A percentile compares a stretch with the other conserved stretches of the same genome.
These are phyloP conservation scores for Pseudomyrmex cubaensis DNA, from an alignment of 1,140 invertebrate genomes.

Conservation along the genomic window DNA sequence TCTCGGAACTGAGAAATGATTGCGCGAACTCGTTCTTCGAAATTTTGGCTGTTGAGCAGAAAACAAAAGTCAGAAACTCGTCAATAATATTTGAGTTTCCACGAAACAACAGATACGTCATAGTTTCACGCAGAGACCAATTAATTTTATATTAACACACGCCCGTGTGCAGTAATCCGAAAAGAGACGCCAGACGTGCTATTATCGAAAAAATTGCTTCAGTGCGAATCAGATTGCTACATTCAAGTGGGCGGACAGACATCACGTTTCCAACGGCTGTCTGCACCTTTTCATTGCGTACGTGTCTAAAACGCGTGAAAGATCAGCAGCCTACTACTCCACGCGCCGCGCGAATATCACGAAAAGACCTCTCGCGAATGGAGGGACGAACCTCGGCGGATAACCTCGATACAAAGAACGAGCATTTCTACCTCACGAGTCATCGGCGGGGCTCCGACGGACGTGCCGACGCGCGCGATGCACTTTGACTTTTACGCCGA, in stretches of 20 bases:
- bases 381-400: constrained; percentile 42
- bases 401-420: constrained; percentile 61
- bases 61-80: too few relatives aligned
- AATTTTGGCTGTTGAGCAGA: neutral
- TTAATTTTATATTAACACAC: neutral
- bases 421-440: constrained; percentile 69
- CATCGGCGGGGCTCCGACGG: constrained; percentile 48
- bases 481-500: constrained; percentile 75
- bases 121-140: neutral
- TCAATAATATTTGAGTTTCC: too few relatives aligned
- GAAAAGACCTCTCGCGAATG: constrained; percentile 13
- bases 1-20: neutral
- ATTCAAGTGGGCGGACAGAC: constrained; percentile 55
- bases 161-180: constrained; percentile 19
- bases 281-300: constrained; percentile 59
- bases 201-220: constrained; percentile 57
- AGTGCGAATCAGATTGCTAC: constrained; percentile 57
- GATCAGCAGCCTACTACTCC: constrained; percentile 52
- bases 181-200: constrained; percentile 42
- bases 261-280: constrained; percentile 56
- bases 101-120: too few relatives aligned
- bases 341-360: constrained; percentile 23
- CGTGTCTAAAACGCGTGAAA: constrained; percentile 60
- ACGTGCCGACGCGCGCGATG: constrained; percentile 65
- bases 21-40: neutral